Conservation (phyloP, 2,113 vertebrate genomes). For the Mus pahari region DNA sequence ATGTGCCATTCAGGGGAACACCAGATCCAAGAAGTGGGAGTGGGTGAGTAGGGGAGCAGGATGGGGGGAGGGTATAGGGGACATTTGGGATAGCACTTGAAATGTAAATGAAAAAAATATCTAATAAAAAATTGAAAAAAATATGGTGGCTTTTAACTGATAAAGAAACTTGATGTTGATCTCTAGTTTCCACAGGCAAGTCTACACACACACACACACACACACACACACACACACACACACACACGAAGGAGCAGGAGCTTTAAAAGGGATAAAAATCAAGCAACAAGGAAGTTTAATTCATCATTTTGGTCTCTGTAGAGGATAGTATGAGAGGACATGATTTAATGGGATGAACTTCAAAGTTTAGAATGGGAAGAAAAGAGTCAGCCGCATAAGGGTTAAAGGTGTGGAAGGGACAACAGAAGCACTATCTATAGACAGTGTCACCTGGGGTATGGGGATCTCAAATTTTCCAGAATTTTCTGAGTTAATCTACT, state of each 20-base stretch:
- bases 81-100: no score
- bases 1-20: no score
- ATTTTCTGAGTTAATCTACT: constrained; percentile 24
- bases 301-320: background rate
- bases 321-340: background rate
- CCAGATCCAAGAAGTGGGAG: no score
- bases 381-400: background rate
- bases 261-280: background rate
- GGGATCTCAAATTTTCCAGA: background rate
- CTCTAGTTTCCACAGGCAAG: background rate
- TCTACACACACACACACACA: background rate
- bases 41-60: no score
- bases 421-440: background rate
- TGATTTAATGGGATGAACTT: no score
- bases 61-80: no score
- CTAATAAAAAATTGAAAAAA: no score
- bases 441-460: background rate
- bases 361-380: background rate
- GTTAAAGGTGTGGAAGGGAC: background rate
- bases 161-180: background rate
- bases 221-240: background rate
- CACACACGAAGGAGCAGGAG: background rate
- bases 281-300: background rate
- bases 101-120: no score
- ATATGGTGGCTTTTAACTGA: background rate